Percentiles rank a stretch among this genome's conserved stretches.
phyloP scores from a whole-genome alignment of 2,888 invertebrate species.

The Drosophila anceps region DNA sequence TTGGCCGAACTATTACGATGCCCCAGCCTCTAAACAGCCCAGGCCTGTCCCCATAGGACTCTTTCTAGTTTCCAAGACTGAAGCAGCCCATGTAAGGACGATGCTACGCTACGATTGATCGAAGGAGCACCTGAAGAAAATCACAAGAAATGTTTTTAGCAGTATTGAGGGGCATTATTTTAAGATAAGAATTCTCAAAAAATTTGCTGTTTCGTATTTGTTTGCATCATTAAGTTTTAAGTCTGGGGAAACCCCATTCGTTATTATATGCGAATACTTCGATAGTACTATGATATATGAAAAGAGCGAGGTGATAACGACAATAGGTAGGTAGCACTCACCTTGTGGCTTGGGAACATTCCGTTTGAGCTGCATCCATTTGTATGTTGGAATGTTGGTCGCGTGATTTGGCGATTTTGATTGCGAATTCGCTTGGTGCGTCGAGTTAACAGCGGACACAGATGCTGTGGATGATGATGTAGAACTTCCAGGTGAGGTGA shows the following conservation, averaged over 20 bases:
- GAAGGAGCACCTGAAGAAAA: too few species aligned
- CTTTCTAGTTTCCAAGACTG: too few species aligned
- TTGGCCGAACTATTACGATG: too few species aligned
- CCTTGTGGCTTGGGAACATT: constrained; percentile 97
- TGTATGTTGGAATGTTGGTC: constrained; percentile 92
- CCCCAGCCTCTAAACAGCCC: too few species aligned
- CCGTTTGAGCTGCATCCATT: constrained; percentile 99
- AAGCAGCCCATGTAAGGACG: too few species aligned
- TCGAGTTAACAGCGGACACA: constrained; percentile 56
- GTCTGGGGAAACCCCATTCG: background rate
- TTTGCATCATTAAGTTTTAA: background rate
- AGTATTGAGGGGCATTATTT: too few species aligned
- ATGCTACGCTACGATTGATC: too few species aligned
- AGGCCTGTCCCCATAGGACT: too few species aligned
- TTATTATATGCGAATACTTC: background rate
- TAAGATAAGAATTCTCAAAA: too few species aligned
- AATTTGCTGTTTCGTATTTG: background rate
- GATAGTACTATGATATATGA: background rate
- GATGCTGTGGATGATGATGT: constrained; percentile 77
- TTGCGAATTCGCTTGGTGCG: constrained; percentile 68
- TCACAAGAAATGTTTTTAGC: too few species aligned
- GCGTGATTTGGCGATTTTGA: constrained; percentile 84
- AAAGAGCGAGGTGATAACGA: background rate
- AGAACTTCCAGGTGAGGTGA: constrained; percentile 83
- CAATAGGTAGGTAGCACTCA: constrained; percentile 86